These are phyloP conservation scores for Neocrepidodera transversa DNA, from an alignment of 2,888 invertebrate species.

Conservation along the genomic window DNA sequence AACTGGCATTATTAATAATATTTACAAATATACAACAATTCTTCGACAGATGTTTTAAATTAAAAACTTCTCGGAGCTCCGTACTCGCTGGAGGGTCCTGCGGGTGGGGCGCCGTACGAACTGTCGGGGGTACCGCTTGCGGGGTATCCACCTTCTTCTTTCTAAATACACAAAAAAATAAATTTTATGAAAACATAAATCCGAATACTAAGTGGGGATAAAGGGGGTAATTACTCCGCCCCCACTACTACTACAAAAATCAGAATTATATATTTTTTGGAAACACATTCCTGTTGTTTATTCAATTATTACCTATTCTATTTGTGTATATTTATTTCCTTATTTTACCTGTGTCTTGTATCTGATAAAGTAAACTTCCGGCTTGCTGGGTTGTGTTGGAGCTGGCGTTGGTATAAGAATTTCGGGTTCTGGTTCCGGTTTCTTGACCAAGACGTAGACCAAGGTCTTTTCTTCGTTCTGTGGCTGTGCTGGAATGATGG, in stretches of 20 bases:
- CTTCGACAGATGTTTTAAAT: conserved; percentile 2
- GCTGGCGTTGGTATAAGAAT: conserved; percentile 79
- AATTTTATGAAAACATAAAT: conserved; percentile 5
- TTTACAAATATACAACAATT: conserved; percentile 39
- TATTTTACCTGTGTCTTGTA: conserved; percentile 79
- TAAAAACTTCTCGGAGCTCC: conserved; percentile 62
- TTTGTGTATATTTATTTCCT: too few species aligned
- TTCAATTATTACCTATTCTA: too few species aligned
- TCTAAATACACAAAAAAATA: conserved; percentile 42
- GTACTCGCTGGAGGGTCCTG: conserved; percentile 65
- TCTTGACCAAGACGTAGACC: conserved; percentile 88
- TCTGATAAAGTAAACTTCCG: conserved; percentile 90
- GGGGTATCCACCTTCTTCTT: conserved; percentile 59
- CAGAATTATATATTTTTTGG: too few species aligned
- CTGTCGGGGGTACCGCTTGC: conserved; percentile 59
- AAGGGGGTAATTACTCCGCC: too few species aligned
- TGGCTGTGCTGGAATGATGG: conserved; percentile 80
- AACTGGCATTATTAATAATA: conserved; percentile 40
- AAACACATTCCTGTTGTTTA: too few species aligned
- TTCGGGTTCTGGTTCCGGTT: conserved; percentile 84
- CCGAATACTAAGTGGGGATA: too few species aligned
- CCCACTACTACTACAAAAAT: too few species aligned
- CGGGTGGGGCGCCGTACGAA: conserved; percentile 63
- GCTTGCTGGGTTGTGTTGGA: conserved; percentile 87
- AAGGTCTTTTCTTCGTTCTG: conserved; percentile 90